phyloP scores from a whole-genome alignment of 2,888 invertebrate genomes.

The Hybos culiciformis region DNA sequence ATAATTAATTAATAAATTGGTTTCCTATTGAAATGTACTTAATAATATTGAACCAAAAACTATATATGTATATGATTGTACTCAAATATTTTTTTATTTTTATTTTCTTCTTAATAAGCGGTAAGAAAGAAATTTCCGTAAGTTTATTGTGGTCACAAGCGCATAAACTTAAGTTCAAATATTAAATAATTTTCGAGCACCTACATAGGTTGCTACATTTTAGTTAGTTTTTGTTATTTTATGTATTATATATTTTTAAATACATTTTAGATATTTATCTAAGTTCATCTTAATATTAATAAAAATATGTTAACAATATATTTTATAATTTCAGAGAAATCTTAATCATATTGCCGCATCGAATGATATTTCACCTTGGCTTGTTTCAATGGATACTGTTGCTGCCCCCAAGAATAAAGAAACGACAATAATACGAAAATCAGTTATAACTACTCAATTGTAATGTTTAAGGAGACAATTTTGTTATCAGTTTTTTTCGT shows the following conservation, averaged over 20 bases:
- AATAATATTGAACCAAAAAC: too few relatives aligned
- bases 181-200: background rate
- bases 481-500: too few relatives aligned
- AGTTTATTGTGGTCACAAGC: too few relatives aligned
- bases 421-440: constrained; percentile 64
- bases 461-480: constrained; percentile 29
- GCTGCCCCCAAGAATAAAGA: constrained; percentile 51
- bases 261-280: background rate
- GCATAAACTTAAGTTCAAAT: background rate
- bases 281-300: background rate
- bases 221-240: too few relatives aligned
- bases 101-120: too few relatives aligned
- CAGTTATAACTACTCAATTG: constrained; percentile 76
- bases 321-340: constrained; percentile 37
- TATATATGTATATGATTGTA: too few relatives aligned
- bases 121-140: too few relatives aligned
- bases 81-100: too few relatives aligned
- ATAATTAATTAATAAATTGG: too few relatives aligned
- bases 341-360: constrained; percentile 38
- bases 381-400: constrained; percentile 60
- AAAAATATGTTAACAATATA: background rate
- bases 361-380: constrained; percentile 63
- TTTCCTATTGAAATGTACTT: too few relatives aligned
- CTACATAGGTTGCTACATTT: background rate
- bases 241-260: too few relatives aligned